These are phyloP conservation scores for Laspeyria flexula DNA, from an alignment of 2,888 invertebrate species.

Conservation along the genomic window DNA sequence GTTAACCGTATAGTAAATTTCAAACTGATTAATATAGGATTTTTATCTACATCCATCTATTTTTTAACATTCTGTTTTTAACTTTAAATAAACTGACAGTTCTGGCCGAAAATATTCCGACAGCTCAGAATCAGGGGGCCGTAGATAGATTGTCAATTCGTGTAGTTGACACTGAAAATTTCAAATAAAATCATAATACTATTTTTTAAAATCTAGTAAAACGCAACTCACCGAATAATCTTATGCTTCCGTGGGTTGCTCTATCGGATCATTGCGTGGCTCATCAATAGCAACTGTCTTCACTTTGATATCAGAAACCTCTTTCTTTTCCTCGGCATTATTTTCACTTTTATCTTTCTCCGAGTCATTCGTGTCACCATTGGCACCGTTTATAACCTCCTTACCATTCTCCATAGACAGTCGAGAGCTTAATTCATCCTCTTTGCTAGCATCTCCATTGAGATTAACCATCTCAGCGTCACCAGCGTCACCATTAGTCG, in stretches of 20 bases:
- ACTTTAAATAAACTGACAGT: too few species aligned
- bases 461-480: slow-evolving; percentile 54
- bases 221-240: slow-evolving; percentile 64
- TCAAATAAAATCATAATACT: background rate
- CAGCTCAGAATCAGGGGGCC: too few species aligned
- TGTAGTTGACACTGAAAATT: too few species aligned
- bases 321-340: slow-evolving; percentile 55
- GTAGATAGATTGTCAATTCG: too few species aligned
- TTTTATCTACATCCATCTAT: too few species aligned
- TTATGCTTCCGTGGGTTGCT: slow-evolving; percentile 84
- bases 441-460: slow-evolving; percentile 69
- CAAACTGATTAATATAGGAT: too few species aligned
- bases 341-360: slow-evolving; percentile 74
- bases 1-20: too few species aligned
- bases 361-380: slow-evolving; percentile 53
- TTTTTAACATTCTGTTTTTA: too few species aligned
- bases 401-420: slow-evolving; percentile 72
- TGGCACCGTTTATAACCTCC: slow-evolving; percentile 59
- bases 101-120: too few species aligned
- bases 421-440: slow-evolving; percentile 67
- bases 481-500: slow-evolving; percentile 66
- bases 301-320: slow-evolving; percentile 81
- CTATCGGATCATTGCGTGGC: slow-evolving; percentile 72
- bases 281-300: slow-evolving; percentile 84
- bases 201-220: slow-evolving; percentile 6